Evolutionary conservation across 2,113 vertebrate genomes (phyloP), one percentile per base, ranked within the genome.

Genomic region (Salvator merianae): DNA sequence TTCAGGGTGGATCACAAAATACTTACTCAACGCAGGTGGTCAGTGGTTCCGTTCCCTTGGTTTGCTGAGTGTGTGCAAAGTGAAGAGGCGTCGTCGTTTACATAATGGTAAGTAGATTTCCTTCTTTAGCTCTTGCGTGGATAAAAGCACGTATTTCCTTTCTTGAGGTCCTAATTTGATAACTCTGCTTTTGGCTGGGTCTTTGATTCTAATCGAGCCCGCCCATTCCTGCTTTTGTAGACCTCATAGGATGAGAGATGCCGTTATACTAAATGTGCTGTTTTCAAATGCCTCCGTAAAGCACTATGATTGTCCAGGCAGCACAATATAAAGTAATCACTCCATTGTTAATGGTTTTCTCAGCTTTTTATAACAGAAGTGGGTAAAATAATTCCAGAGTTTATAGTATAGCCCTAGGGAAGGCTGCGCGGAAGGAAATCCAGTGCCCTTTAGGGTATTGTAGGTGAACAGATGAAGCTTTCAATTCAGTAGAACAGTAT

Each of bases 81-180:
- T 13, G 36, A 12, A 34, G 36, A 50, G 43, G 40, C 14, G 30
- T 26, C 8, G 18, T 0, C 28, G 16, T 4, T 68, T 28, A 28
- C 30, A 47, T 5, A 34, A 85, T 85, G 77, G 83, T 85, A 69
- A 85, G 83, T 79, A 16, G 55, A 14, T 30, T 70, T n/a, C 36
- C 43, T 9, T 24, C 36, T 18, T 55, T 36, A 62, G 28, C 22
- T 68, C 40, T 34, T 43, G 4, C 0, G 16, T 24, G 5, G 26
- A 30, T 32, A 40, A 34, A 63, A 32, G 12, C 18, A 22, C n/a
- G 4, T 8, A 8, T 73, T 28, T 9, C 30, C 32, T 34, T 22
- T 24, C 2, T 3, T 69, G 66, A 32, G n/a, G 8, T 36, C 20
- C 34, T 16, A 16, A 55, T 55, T 55, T 7, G 43, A 9, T 47